These are phyloP conservation scores for Drosophila biarmipes DNA, from an alignment of 1,140 invertebrate species.

Conservation along the genomic window DNA sequence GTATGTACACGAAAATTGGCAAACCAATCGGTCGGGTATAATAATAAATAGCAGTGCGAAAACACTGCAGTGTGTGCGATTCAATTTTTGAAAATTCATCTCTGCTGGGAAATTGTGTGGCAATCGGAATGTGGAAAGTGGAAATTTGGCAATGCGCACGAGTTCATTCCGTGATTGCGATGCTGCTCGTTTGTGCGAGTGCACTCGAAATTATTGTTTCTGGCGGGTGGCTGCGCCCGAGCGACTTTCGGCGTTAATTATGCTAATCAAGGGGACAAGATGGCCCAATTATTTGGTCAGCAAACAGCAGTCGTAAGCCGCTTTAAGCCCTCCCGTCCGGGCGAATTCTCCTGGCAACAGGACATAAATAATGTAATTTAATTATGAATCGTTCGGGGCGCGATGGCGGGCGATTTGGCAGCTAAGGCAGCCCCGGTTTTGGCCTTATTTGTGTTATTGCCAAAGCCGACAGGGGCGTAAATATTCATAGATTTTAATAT, in stretches of 20 bases:
- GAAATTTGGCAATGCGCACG: conserved; percentile 19
- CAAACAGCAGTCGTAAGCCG: conserved; percentile 68
- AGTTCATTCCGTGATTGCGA: conserved; percentile 22
- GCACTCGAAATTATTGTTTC: conserved; percentile 30
- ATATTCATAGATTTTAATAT: conserved; percentile 70
- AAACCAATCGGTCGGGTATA: conserved; percentile 17
- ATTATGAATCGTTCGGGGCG: conserved; percentile 63
- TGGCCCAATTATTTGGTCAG: conserved; percentile 70
- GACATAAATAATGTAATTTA: conserved; percentile 80
- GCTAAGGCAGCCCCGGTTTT: conserved; percentile 16
- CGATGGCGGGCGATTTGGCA: conserved; percentile 30
- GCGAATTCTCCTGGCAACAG: conserved; percentile 48
- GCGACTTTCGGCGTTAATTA: conserved; percentile 47
- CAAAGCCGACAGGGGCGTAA: conserved; percentile 62
- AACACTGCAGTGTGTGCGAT: conserved; percentile 11
- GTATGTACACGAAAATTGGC: conserved; percentile 7
- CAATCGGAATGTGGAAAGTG: conserved; percentile 5
- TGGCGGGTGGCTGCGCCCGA: conserved; percentile 16
- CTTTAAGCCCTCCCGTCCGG: conserved; percentile 59
- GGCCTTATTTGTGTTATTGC: conserved; percentile 46
- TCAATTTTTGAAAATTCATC: conserved; percentile 13
- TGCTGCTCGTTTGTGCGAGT: conserved; percentile 21
- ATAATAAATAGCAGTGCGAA: conserved; percentile 18
- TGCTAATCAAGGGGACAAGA: conserved; percentile 53
- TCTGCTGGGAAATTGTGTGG: conserved; percentile 24